Evolutionary conservation across 2,888 invertebrate genomes (phyloP).

Genomic region (Luperina nickerlii): DNA sequence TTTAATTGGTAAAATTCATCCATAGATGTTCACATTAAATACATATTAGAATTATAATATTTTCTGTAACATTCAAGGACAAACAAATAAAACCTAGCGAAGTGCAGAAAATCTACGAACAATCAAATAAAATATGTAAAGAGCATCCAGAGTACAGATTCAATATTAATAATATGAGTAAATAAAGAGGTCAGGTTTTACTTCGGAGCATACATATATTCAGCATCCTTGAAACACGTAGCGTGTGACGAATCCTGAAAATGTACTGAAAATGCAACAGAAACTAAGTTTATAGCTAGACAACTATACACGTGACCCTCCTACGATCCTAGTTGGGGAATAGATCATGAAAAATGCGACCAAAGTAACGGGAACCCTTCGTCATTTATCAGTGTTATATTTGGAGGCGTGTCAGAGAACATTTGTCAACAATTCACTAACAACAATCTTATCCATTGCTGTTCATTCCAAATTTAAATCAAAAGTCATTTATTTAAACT

Average conservation of each 20-base stretch:
- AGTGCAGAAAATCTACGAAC: constrained; percentile 1
- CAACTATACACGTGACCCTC: not conserved
- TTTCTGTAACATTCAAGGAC: not conserved
- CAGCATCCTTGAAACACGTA: constrained; percentile 26
- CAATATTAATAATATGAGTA: constrained; percentile 33
- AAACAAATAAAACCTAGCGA: constrained; percentile 7
- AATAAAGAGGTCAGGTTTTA: constrained; percentile 29
- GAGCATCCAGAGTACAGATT: constrained; percentile 15
- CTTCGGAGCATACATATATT: constrained; percentile 10
- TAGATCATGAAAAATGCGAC: not conserved
- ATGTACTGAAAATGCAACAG: constrained; percentile 36
- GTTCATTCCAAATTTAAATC: not conserved
- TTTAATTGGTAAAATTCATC: not conserved
- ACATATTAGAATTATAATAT: not conserved
- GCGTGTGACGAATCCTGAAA: constrained; percentile 33
- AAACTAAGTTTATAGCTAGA: constrained; percentile 13
- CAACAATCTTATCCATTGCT: not conserved
- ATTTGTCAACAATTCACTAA: not conserved
- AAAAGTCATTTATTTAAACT: not conserved
- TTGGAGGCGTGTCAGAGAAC: not conserved
- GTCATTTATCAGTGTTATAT: not conserved
- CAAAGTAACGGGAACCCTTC: not conserved
- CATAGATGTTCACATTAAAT: not conserved
- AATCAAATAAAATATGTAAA: constrained; percentile 10
- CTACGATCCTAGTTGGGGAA: not conserved